Percentiles rank a stretch among this genome's conserved stretches.
Conservation (phyloP, 2,888 invertebrate species). For the Sialis lutaria region DNA sequence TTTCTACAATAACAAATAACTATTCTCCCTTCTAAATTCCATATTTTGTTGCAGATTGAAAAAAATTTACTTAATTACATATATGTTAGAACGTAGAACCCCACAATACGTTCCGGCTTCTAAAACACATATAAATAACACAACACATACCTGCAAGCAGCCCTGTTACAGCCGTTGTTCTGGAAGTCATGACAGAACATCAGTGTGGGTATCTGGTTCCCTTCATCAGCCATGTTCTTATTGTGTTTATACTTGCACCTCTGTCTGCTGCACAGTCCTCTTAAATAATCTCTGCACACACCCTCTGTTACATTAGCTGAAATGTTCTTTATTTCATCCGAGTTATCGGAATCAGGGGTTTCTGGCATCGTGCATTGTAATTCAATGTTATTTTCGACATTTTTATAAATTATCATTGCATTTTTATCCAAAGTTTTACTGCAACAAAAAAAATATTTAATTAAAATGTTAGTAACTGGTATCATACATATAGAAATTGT, state of each 20-base stretch:
- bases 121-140: not conserved
- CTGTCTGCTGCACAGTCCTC: slow-evolving; percentile 35
- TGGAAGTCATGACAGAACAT: slow-evolving; percentile 51
- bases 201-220: slow-evolving; percentile 13
- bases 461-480: no score
- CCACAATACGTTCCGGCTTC: no score
- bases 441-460: no score
- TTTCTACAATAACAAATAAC: no score
- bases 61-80: no score
- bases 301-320: not conserved
- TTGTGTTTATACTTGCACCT: slow-evolving; percentile 34
- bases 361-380: slow-evolving; percentile 2
- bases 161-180: slow-evolving; percentile 56
- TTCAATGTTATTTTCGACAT: not conserved
- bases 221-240: slow-evolving; percentile 21
- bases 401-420: no score
- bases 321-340: no score
- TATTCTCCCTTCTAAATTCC: no score
- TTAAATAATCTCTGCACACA: slow-evolving; percentile 36
- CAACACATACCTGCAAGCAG: slow-evolving; percentile 36
- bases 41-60: no score
- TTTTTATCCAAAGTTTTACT: no score
- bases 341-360: not conserved
- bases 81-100: no score
- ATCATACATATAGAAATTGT: no score